Percentiles rank a stretch among this genome's conserved stretches.
Evolutionary conservation across 2,888 invertebrate genomes (phyloP).

Genomic region (Amblyjoppa fuscipennis): DNA sequence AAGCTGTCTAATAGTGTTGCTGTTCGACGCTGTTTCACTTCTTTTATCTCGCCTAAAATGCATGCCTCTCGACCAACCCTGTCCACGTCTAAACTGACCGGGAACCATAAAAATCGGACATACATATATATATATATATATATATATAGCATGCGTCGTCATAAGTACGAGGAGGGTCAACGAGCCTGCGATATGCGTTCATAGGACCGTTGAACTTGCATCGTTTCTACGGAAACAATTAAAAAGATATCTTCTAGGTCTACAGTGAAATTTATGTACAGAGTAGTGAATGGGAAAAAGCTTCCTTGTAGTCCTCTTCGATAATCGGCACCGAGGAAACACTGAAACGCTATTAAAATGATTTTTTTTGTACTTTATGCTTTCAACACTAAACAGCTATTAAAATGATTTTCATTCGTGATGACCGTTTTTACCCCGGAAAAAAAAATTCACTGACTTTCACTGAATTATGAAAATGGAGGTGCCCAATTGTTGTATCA

Average conservation of each 20-base stretch:
- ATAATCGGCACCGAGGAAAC: not conserved
- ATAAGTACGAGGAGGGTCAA: slow-evolving; percentile 18
- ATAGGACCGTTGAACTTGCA: not conserved
- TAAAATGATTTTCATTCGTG: no score
- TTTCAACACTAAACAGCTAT: no score
- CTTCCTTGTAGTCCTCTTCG: not conserved
- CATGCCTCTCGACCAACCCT: slow-evolving; percentile 43
- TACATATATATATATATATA: not conserved
- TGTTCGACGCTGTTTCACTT: slow-evolving; percentile 58
- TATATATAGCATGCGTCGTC: not conserved
- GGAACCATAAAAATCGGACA: slow-evolving; percentile 13
- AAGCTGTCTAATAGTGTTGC: slow-evolving; percentile 30
- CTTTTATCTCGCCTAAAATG: slow-evolving; percentile 73
- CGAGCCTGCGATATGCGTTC: slow-evolving; percentile 1
- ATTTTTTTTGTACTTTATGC: not conserved
- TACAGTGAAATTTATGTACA: not conserved
- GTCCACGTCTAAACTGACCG: slow-evolving; percentile 30
- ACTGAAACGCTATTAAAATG: not conserved
- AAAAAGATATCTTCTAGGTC: slow-evolving; percentile 11
- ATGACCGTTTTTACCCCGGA: no score
- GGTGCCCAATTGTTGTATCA: no score
- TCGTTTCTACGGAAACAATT: slow-evolving; percentile 37
- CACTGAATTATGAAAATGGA: no score
- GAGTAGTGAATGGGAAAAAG: not conserved
- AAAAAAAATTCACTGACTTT: no score